Base-by-base conservation (phyloP, 2,888 invertebrate genomes). In the Drosophila algonquin region DNA sequence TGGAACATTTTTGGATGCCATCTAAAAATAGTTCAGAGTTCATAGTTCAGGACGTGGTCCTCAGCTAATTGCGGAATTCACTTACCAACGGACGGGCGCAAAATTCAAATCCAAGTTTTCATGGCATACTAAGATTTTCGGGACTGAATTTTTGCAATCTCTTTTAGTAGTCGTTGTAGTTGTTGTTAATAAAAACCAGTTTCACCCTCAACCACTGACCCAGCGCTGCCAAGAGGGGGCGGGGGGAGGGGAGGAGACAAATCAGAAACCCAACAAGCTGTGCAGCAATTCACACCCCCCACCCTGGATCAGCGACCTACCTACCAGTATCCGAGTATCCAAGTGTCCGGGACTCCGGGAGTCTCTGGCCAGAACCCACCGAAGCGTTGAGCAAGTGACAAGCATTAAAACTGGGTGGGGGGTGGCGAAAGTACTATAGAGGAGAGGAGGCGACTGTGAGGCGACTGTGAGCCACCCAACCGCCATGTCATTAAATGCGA, bases 251-350 rank as follows among this genome's bases (percentile, higher is more conserved):
- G 35, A 5, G 35, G 35, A 64, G 73, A 78, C 81, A 82, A 82
- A 82, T 82, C 81, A 81, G 70, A 81, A 80, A 80, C 73, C 69
- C 78, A 83, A 82, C 84, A 81, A 82, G 84, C 81, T 83, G 81
- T 81, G 75, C 74, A 73, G 76, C 73, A 64, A 82, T 80, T 83
- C 54, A 61, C 80, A 78, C 80, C 74, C 67, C n/a, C 14, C 50
- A 54, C 30, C 16, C 3, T 1, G 14, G 45, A 58, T 27, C n/a
- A 12, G 50, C 21, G 35, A 35, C 50, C 14, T 14, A 10, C 21
- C n/a, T 21, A 14, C 18, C 30, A 27, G 21, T 47, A 52, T 12
- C 30, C 30, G 30, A 30, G 30, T 27, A 8, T 10, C 12, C 35
- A 24, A 24, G 24, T 24, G 4, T 3, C 24, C 24, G 24, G 21